A percentile compares a stretch with the other conserved stretches of the same genome.
Conservation (phyloP, 2,113 vertebrate genomes). For the Eulemur rufifrons region DNA sequence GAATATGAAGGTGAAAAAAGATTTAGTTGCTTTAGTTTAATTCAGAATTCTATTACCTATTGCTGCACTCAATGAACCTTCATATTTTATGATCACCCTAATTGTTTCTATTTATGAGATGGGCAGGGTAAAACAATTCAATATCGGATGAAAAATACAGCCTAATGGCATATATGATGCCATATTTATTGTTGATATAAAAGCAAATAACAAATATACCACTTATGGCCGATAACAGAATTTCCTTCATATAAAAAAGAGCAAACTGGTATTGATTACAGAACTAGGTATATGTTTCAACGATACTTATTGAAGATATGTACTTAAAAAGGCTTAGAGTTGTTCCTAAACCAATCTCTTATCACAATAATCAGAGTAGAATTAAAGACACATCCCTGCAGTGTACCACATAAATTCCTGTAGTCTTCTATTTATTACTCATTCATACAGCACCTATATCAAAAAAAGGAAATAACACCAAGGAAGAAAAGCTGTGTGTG, state of each 20-base stretch:
- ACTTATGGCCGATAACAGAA: neutral
- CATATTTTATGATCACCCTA: conserved; percentile 38
- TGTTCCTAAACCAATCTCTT: neutral
- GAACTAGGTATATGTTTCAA: conserved; percentile 19
- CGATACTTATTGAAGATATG: neutral
- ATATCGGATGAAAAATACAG: conserved; percentile 26
- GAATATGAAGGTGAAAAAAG: neutral
- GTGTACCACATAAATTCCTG: neutral
- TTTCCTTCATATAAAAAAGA: conserved; percentile 20
- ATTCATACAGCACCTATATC: neutral
- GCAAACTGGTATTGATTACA: neutral
- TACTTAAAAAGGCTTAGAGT: neutral
- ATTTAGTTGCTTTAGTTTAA: conserved; percentile 31
- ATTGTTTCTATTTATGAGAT: conserved; percentile 42
- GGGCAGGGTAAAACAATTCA: conserved; percentile 2
- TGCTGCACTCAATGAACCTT: conserved; percentile 8
- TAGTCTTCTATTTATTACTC: neutral
- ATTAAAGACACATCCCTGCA: neutral
- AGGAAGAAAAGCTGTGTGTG: neutral
- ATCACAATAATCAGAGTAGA: conserved; percentile 32
- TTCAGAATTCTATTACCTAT: conserved; percentile 12
- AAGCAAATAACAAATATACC: neutral
- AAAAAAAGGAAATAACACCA: neutral
- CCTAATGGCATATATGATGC: neutral
- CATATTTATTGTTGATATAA: conserved; percentile 39